phyloP scores from a whole-genome alignment of 2,797 vertebrate species.

The Neosilurus mollespiculum region DNA sequence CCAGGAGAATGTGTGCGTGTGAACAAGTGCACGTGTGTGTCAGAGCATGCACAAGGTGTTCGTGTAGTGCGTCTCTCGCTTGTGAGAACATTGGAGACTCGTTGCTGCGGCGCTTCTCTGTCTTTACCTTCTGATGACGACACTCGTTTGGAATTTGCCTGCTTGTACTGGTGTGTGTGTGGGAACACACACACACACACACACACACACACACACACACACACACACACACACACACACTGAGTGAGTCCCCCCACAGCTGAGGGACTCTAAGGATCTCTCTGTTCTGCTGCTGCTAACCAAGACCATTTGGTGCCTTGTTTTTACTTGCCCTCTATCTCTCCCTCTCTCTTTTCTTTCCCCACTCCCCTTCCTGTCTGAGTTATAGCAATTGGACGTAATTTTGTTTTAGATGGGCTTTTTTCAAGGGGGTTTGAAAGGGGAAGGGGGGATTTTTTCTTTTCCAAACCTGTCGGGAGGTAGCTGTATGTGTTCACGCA shows the following conservation, averaged over 20 bases:
- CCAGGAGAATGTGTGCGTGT: neutral
- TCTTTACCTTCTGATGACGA: constrained; percentile 75
- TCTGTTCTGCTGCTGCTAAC: constrained; percentile 67
- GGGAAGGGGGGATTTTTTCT: constrained; percentile 20
- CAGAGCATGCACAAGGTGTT: neutral
- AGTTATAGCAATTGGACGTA: constrained; percentile 60
- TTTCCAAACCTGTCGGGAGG: constrained; percentile 7
- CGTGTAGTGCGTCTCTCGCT: neutral
- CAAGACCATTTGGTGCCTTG: constrained; percentile 74
- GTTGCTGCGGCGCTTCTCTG: constrained; percentile 67
- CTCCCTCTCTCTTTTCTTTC: constrained; percentile 42
- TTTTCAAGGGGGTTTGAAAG: constrained; percentile 16
- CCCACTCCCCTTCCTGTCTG: constrained; percentile 59
- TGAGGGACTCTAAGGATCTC: constrained; percentile 59
- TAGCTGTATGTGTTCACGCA: constrained; percentile 45
- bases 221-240: constrained; percentile 36
- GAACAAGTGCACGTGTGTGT: constrained; percentile 1
- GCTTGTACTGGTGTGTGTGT: constrained; percentile 62
- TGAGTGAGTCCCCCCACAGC: constrained; percentile 53
- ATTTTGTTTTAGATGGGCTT: constrained; percentile 56
- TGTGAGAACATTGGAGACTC: constrained; percentile 47
- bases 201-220: constrained; percentile 16
- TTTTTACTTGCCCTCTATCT: constrained; percentile 59
- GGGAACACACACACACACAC: constrained; percentile 41
- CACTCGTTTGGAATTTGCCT: constrained; percentile 78